Conservation (phyloP, 2,888 invertebrate species). For the Meghimatium bilineatum region DNA sequence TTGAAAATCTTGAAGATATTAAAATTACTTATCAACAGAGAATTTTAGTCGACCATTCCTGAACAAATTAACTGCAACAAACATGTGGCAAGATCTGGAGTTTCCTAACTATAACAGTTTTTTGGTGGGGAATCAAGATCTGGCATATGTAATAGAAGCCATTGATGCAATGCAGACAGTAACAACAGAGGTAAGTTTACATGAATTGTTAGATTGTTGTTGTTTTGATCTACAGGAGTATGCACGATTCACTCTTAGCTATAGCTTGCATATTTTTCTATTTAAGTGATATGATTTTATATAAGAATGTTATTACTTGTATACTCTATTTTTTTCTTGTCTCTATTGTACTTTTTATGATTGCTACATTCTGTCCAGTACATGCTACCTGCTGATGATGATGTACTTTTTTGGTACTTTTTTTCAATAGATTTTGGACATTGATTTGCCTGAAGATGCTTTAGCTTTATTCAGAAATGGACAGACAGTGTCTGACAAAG, state of each 20-base stretch:
- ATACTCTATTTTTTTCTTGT: too few relatives aligned
- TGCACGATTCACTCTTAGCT: too few relatives aligned
- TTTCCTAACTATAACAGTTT: slow-evolving; percentile 46
- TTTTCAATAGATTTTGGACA: slow-evolving; percentile 54
- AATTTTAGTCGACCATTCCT: slow-evolving; percentile 19
- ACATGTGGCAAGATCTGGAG: slow-evolving; percentile 16
- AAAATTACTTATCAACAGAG: slow-evolving; percentile 19
- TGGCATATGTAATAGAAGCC: slow-evolving; percentile 60
- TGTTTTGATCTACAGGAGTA: too few relatives aligned
- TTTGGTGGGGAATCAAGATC: slow-evolving; percentile 60
- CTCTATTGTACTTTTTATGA: background rate
- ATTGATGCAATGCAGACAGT: slow-evolving; percentile 54
- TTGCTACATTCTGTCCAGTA: too few relatives aligned
- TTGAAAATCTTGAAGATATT: background rate
- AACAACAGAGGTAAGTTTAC: slow-evolving; percentile 58
- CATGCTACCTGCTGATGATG: background rate
- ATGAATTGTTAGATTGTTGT: background rate
- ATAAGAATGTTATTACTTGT: too few relatives aligned
- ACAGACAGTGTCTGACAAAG: slow-evolving; percentile 47
- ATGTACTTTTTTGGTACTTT: slow-evolving; percentile 1
- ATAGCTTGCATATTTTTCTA: too few relatives aligned
- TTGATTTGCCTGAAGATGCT: slow-evolving; percentile 57
- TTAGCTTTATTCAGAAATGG: slow-evolving; percentile 61
- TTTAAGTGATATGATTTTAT: too few relatives aligned
- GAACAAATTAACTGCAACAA: slow-evolving; percentile 48